Percentiles rank a stretch among this genome's conserved stretches.
Evolutionary conservation across 1,140 invertebrate genomes (phyloP).

Genomic region (Megalonaias nervosa): DNA sequence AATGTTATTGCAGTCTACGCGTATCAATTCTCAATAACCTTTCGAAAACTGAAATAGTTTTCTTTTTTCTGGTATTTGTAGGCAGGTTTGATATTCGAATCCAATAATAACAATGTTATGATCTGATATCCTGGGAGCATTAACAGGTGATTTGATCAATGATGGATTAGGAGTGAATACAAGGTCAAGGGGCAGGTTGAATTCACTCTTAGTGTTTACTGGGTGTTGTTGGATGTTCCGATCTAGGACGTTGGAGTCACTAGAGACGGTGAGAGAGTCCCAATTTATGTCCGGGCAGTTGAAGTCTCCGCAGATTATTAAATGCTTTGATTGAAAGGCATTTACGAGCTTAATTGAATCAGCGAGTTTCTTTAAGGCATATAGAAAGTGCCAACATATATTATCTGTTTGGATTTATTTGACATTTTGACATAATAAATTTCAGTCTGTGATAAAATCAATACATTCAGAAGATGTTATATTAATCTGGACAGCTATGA

Average conservation of each 20-base stretch:
- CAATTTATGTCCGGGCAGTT: slow-evolving; percentile 22
- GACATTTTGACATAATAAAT: slow-evolving; percentile 7
- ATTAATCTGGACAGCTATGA: background rate
- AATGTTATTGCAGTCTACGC: background rate
- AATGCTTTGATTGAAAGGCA: background rate
- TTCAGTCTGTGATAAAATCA: slow-evolving; percentile 7
- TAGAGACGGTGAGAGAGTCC: slow-evolving; percentile 5
- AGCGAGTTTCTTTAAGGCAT: slow-evolving; percentile 9
- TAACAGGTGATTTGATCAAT: too few species aligned
- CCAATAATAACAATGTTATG: slow-evolving; percentile 15
- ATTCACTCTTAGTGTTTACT: too few species aligned
- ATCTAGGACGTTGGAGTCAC: background rate
- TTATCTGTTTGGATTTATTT: background rate
- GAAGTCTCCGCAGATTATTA: slow-evolving; percentile 14
- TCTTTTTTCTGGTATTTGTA: background rate
- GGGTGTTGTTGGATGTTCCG: too few species aligned
- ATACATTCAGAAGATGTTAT: background rate
- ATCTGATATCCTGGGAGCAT: slow-evolving; percentile 31
- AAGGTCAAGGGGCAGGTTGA: too few species aligned
- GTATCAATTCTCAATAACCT: background rate
- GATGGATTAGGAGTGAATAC: too few species aligned
- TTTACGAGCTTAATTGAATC: background rate
- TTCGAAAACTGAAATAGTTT: background rate
- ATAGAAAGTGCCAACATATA: slow-evolving; percentile 5
- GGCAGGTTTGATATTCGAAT: background rate